These are phyloP conservation scores for Ormyrus labotus DNA, from an alignment of 2,888 invertebrate genomes.

Conservation along the genomic window DNA sequence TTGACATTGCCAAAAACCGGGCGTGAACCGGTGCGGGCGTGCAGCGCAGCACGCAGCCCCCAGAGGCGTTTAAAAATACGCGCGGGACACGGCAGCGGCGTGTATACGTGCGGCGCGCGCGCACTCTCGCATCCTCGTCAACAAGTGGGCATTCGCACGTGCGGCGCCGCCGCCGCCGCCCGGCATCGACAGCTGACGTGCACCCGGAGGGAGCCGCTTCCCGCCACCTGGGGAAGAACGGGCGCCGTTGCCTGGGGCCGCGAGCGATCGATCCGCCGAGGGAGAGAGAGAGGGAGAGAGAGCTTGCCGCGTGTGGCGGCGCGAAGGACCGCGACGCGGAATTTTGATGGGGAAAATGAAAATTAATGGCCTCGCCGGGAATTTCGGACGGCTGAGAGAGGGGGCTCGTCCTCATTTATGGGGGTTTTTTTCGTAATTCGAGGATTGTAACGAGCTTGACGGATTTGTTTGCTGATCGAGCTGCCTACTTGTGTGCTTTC, in stretches of 20 bases:
- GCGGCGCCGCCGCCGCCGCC: not conserved
- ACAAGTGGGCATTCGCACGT: constrained; percentile 51
- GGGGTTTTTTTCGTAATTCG: too few species aligned
- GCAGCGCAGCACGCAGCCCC: not conserved
- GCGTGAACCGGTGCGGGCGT: not conserved
- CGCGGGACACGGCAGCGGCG: not conserved
- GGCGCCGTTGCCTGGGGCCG: not conserved
- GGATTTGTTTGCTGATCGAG: too few species aligned
- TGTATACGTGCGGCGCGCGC: not conserved
- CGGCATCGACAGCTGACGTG: not conserved
- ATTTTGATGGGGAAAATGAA: constrained; percentile 5
- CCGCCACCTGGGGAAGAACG: too few species aligned
- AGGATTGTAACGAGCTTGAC: too few species aligned
- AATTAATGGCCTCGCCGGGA: not conserved
- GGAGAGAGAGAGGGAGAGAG: not conserved
- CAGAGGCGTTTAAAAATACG: constrained; percentile 49
- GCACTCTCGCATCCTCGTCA: constrained; percentile 19
- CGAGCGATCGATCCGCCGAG: not conserved
- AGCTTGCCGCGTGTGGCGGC: not conserved
- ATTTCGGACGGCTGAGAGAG: too few species aligned
- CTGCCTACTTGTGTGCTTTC: too few species aligned
- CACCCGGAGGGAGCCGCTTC: not conserved
- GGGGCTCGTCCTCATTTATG: too few species aligned
- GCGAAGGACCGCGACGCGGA: not conserved
- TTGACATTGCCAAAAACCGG: constrained; percentile 55